A percentile compares a stretch with the other conserved stretches of the same genome.
These are phyloP conservation scores for Macropodus opercularis DNA, from an alignment of 2,797 vertebrate genomes.

Conservation along the genomic window DNA sequence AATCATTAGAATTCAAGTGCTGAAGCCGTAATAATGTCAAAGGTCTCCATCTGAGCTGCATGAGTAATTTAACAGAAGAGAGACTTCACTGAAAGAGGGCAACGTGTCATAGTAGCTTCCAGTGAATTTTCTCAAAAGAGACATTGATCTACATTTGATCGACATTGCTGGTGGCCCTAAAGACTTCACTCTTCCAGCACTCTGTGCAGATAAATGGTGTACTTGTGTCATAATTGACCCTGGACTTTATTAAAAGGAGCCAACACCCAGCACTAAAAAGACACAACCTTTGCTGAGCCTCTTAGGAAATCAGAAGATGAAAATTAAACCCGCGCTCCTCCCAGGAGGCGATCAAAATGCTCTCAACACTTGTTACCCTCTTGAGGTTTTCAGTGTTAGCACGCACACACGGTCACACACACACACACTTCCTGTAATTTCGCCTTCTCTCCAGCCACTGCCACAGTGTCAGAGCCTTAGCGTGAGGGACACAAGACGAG, in stretches of 20 bases:
- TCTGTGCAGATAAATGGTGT: conserved; percentile 6
- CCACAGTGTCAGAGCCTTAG: conserved; percentile 21
- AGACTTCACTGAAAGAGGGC: conserved; percentile 24
- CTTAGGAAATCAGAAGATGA: conserved; percentile 11
- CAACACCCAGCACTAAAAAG: background rate
- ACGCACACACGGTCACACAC: conserved; percentile 18
- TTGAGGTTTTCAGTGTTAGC: conserved; percentile 12
- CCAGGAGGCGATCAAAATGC: background rate
- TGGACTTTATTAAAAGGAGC: conserved; percentile 27
- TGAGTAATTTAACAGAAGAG: conserved; percentile 59
- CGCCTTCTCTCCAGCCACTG: conserved; percentile 14
- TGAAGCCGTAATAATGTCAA: conserved; percentile 40
- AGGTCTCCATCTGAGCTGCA: conserved; percentile 49
- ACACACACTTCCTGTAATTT: conserved; percentile 11
- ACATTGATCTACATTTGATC: conserved; percentile 60
- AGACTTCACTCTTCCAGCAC: conserved; percentile 25
- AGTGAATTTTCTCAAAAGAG: conserved; percentile 50
- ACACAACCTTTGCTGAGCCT: conserved; percentile 4
- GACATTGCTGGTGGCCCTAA: conserved; percentile 28
- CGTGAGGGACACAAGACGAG: conserved; percentile 36
- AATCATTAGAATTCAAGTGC: conserved; percentile 52
- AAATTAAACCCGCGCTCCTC: conserved; percentile 8
- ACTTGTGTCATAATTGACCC: conserved; percentile 36
- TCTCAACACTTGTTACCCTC: conserved; percentile 4
- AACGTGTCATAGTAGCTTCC: conserved; percentile 35